Conservation (phyloP, 2,888 invertebrate species). For the Apotomis turbidana region DNA sequence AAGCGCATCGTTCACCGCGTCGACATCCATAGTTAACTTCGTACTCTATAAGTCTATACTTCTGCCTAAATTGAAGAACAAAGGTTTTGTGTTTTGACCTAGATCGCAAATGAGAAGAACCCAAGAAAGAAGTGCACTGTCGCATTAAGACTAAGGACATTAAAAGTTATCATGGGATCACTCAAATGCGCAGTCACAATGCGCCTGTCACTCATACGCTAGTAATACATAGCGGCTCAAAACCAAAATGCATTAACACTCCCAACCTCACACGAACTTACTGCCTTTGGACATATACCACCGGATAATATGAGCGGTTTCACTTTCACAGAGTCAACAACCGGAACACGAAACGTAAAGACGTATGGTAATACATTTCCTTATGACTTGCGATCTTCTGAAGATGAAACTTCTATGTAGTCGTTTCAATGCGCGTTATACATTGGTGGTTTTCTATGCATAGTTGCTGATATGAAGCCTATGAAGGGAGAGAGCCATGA, state of each 20-base stretch:
- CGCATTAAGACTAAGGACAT: neutral
- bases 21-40: too few relatives aligned
- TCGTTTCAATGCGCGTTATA: too few relatives aligned
- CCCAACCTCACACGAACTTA: neutral
- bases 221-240: neutral
- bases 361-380: neutral
- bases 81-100: too few relatives aligned
- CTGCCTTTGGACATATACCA: neutral
- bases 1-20: too few relatives aligned
- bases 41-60: too few relatives aligned
- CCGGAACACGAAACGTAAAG: neutral
- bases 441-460: too few relatives aligned
- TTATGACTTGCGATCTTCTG: too few relatives aligned
- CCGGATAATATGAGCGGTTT: neutral
- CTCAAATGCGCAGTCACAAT: neutral
- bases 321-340: conserved; percentile 25
- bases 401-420: too few relatives aligned
- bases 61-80: too few relatives aligned
- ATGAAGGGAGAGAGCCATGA: too few relatives aligned
- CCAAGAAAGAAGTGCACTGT: neutral
- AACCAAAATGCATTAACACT: neutral
- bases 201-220: conserved; percentile 10
- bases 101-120: too few relatives aligned
- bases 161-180: neutral
- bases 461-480: too few relatives aligned